A percentile compares a stretch with the other conserved stretches of the same genome.
Evolutionary conservation across 2,888 invertebrate genomes (phyloP).

Genomic region (Drosophila diplacantha): DNA sequence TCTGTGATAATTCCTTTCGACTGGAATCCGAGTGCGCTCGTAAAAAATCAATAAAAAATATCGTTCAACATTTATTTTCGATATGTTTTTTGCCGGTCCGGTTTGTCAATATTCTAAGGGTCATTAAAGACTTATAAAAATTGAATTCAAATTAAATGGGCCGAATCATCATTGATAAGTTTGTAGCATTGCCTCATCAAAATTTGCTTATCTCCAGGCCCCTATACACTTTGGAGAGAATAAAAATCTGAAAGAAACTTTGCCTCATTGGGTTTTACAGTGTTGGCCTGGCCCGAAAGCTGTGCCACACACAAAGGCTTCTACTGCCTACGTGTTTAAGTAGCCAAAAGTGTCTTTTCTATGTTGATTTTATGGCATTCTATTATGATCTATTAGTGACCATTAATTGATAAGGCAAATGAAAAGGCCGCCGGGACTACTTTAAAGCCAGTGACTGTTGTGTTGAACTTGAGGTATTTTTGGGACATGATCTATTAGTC

Average conservation of each 20-base stretch:
- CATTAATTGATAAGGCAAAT: conserved; percentile 60
- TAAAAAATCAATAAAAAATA: conserved; percentile 56
- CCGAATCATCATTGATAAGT: conserved; percentile 42
- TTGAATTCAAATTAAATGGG: conserved; percentile 61
- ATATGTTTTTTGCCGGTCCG: conserved; percentile 20
- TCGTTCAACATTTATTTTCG: conserved; percentile 35
- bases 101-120: conserved; percentile 33
- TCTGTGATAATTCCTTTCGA: conserved; percentile 43
- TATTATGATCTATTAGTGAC: conserved; percentile 62
- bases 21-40: conserved; percentile 44
- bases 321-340: conserved; percentile 35
- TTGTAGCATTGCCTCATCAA: conserved; percentile 44
- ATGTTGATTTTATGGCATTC: conserved; percentile 51
- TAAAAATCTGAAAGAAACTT: conserved; percentile 14
- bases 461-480: neutral
- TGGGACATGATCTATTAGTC: conserved; percentile 19
- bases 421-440: conserved; percentile 17
- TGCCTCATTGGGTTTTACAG: conserved; percentile 7
- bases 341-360: conserved; percentile 37
- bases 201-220: conserved; percentile 52
- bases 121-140: conserved; percentile 61
- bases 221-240: conserved; percentile 26
- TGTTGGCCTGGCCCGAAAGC: conserved; percentile 9
- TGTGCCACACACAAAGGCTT: conserved; percentile 36
- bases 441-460: conserved; percentile 12